Conservation (phyloP, 2,888 invertebrate genomes). For the Lissocephala sabroskyi region DNA sequence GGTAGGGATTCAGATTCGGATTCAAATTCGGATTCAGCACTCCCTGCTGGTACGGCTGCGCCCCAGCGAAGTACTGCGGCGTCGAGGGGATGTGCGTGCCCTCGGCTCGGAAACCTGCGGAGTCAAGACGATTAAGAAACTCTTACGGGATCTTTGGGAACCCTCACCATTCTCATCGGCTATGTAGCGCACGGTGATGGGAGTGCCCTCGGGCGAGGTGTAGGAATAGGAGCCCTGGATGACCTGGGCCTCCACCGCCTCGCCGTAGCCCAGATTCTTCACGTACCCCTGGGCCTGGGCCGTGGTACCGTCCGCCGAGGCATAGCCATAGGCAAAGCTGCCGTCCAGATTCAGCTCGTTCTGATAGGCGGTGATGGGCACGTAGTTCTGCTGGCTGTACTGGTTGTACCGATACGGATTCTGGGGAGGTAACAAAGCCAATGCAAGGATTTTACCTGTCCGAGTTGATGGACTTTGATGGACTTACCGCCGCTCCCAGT, state of each 20-base stretch:
- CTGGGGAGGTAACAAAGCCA: conserved; percentile 16
- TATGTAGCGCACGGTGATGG: conserved; percentile 80
- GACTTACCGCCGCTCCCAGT: conserved; percentile 17
- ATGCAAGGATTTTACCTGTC: too few relatives aligned
- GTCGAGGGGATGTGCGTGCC: conserved; percentile 71
- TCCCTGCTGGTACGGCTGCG: conserved; percentile 64
- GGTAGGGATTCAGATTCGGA: conserved; percentile 69
- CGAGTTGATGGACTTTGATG: not conserved
- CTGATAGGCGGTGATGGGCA: conserved; percentile 72
- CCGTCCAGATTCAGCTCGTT: conserved; percentile 72
- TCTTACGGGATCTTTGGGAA: too few relatives aligned
- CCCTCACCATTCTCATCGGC: conserved; percentile 84
- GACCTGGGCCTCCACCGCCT: conserved; percentile 79
- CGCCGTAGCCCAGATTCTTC: conserved; percentile 80
- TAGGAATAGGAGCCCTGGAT: conserved; percentile 85
- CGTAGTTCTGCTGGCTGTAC: conserved; percentile 66
- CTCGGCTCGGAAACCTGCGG: conserved; percentile 69
- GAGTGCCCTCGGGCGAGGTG: conserved; percentile 82
- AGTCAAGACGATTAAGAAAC: too few relatives aligned
- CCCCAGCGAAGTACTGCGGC: conserved; percentile 63
- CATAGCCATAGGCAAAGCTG: conserved; percentile 76
- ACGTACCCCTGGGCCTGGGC: conserved; percentile 85
- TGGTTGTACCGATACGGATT: conserved; percentile 67
- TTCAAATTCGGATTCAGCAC: conserved; percentile 63
- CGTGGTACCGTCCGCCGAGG: conserved; percentile 84